phyloP scores from a whole-genome alignment of 2,888 invertebrate species.

The Harpagoxenus sublaevis region DNA sequence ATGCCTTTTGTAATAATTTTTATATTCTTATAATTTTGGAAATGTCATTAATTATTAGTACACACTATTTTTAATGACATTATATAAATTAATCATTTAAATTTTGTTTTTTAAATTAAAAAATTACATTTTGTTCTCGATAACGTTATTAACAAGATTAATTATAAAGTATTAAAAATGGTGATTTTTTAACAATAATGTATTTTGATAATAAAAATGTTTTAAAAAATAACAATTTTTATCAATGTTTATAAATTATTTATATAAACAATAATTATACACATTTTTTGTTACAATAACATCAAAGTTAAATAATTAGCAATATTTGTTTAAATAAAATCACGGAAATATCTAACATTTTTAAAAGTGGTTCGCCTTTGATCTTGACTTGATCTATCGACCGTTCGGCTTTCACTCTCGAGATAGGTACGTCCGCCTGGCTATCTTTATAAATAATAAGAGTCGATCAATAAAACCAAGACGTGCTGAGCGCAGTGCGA shows the following conservation, averaged over 20 bases:
- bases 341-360: neutral
- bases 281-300: neutral
- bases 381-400: constrained; percentile 44
- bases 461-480: constrained; percentile 34
- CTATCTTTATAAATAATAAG: constrained; percentile 50
- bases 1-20: neutral
- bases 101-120: neutral
- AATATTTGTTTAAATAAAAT: neutral
- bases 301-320: neutral
- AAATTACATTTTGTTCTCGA: neutral
- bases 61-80: neutral
- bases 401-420: constrained; percentile 46
- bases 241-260: neutral
- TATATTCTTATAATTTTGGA: neutral
- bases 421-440: constrained; percentile 22
- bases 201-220: neutral
- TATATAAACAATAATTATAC: neutral
- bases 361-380: constrained; percentile 20
- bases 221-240: neutral
- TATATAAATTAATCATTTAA: neutral
- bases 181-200: neutral
- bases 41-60: neutral
- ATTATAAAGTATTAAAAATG: neutral
- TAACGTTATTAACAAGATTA: neutral
- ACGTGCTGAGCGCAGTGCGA: constrained; percentile 27